A percentile compares a stretch with the other conserved stretches of the same genome.
phyloP scores from a whole-genome alignment of 1,140 invertebrate genomes.

The Leptinotarsa lineolata region DNA sequence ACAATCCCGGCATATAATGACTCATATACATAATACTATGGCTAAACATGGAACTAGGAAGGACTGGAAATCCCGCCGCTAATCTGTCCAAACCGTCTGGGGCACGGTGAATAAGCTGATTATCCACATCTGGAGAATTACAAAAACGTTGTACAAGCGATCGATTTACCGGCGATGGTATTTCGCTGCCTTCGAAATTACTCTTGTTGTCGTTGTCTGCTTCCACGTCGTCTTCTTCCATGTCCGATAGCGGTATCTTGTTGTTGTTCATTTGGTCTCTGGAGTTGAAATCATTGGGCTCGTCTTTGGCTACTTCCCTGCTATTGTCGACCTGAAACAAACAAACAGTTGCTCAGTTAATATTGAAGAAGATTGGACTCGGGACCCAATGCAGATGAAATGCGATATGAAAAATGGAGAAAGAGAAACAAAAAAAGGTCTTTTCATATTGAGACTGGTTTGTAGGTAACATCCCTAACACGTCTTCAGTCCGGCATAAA shows the following conservation, averaged over 20 bases:
- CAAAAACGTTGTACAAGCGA: conserved; percentile 44
- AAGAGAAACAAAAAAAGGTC: too few relatives aligned
- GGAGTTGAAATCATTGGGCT: conserved; percentile 60
- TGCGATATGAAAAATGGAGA: background rate
- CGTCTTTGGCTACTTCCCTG: conserved; percentile 55
- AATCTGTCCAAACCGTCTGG: conserved; percentile 58
- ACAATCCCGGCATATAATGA: conserved; percentile 74
- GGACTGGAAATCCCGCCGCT: conserved; percentile 70
- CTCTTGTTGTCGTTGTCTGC: conserved; percentile 46
- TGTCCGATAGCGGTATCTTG: conserved; percentile 54
- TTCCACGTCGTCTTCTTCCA: conserved; percentile 46
- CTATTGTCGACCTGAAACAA: conserved; percentile 47
- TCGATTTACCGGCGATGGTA: conserved; percentile 48
- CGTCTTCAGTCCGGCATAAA: too few relatives aligned
- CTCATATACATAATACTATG: conserved; percentile 92
- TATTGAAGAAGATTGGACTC: conserved; percentile 3
- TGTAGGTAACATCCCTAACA: too few relatives aligned
- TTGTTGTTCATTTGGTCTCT: conserved; percentile 60
- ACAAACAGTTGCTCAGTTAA: conserved; percentile 33
- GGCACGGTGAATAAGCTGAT: conserved; percentile 48
- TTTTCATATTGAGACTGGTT: too few relatives aligned
- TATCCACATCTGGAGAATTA: conserved; percentile 52
- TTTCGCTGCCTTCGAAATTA: conserved; percentile 37
- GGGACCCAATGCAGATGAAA: background rate
- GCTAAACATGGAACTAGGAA: conserved; percentile 80